phyloP scores from a whole-genome alignment of 1,140 invertebrate species.

The Neodiprion fabricii region DNA sequence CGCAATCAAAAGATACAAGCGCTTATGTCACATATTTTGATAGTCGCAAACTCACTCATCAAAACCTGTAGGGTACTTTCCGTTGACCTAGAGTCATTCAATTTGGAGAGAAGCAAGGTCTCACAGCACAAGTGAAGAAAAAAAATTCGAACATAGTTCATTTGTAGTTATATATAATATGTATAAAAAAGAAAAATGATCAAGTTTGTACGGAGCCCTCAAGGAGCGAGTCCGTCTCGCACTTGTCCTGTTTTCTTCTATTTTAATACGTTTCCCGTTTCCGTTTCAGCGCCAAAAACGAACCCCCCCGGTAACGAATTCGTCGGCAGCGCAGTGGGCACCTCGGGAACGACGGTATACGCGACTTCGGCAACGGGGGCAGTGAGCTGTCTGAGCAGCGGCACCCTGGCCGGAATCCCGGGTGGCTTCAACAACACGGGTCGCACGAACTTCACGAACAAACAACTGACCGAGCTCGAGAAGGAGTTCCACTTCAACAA shows the following conservation, averaged over 20 bases:
- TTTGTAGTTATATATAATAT: no score
- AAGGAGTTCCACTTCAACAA: conserved; percentile 99
- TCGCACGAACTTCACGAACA: conserved; percentile 98
- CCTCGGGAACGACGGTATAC: conserved; percentile 47
- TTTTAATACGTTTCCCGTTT: conserved; percentile 25
- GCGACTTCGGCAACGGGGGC: conserved; percentile 27
- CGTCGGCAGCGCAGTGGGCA: conserved; percentile 49
- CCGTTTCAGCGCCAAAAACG: conserved; percentile 73
- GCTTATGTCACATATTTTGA: no score
- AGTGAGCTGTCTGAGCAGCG: conserved; percentile 46
- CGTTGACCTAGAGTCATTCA: no score
- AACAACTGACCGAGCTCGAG: conserved; percentile 97
- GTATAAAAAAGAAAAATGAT: no score
- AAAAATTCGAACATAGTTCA: no score
- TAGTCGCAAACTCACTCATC: no score
- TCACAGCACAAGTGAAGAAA: no score
- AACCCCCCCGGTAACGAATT: conserved; percentile 60
- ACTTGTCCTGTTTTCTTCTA: background rate
- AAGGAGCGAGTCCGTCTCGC: background rate
- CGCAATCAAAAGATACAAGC: no score
- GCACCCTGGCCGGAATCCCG: conserved; percentile 41
- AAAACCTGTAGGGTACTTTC: no score
- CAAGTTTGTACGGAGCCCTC: no score
- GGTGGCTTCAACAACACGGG: conserved; percentile 80
- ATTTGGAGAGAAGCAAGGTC: no score